Evolutionary conservation across 2,888 invertebrate species (phyloP).

Genomic region (Trachelus stipa): DNA sequence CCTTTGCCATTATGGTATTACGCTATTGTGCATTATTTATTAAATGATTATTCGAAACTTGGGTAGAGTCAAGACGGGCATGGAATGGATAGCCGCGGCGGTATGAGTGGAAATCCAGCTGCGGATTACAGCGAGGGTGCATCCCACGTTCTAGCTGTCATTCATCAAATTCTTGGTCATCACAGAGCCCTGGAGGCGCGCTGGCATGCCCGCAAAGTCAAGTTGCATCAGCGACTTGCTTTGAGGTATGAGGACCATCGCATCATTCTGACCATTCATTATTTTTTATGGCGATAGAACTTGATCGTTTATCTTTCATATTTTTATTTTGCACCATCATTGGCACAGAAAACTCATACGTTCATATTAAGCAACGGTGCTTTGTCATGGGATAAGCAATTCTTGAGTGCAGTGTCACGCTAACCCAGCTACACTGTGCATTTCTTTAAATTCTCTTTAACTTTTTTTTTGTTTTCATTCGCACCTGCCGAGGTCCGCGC

Average conservation of each 20-base stretch:
- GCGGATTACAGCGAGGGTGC: constrained; percentile 98
- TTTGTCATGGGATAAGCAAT: neutral
- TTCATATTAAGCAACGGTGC: neutral
- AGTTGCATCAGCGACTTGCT: constrained; percentile 93
- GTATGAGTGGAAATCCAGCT: constrained; percentile 84
- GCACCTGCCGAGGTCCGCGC: neutral
- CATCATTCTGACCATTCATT: neutral
- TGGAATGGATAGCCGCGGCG: constrained; percentile 71
- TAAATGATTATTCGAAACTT: constrained; percentile 16
- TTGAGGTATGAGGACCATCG: constrained; percentile 68
- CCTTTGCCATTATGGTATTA: neutral
- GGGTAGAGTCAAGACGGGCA: constrained; percentile 61
- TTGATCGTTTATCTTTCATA: neutral
- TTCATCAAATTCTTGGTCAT: constrained; percentile 96
- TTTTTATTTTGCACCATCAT: neutral
- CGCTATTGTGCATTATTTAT: neutral
- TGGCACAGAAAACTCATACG: neutral
- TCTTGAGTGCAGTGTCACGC: neutral
- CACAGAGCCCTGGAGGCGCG: constrained; percentile 93
- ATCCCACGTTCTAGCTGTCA: constrained; percentile 94
- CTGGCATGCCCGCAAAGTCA: constrained; percentile 95
- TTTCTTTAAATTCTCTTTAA: neutral
- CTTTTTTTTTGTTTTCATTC: neutral
- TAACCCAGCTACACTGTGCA: neutral
- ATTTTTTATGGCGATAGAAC: too few relatives aligned